A percentile compares a stretch with the other conserved stretches of the same genome.
Evolutionary conservation across 2,113 vertebrate species (phyloP).

Genomic region (Pitta sordida): DNA sequence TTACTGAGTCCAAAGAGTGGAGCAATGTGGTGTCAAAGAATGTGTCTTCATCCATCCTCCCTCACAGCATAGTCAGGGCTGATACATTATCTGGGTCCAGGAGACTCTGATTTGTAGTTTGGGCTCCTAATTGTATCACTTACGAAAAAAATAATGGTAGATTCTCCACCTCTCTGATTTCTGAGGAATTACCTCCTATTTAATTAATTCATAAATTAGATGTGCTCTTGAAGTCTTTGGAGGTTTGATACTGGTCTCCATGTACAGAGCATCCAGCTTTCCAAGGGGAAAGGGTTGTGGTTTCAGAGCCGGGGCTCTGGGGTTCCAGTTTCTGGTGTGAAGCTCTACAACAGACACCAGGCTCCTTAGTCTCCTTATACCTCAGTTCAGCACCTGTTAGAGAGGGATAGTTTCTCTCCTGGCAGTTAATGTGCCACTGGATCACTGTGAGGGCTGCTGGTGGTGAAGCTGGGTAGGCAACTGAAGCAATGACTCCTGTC

Average conservation of each 20-base stretch:
- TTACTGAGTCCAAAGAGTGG: not conserved
- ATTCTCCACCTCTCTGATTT: not conserved
- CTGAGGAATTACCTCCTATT: not conserved
- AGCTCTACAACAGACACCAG: not conserved
- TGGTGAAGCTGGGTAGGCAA: not conserved
- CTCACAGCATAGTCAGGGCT: not conserved
- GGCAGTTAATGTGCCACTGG: not conserved
- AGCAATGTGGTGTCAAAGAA: not conserved
- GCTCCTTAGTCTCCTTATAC: not conserved
- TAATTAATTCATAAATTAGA: not conserved
- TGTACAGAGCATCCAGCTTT: not conserved
- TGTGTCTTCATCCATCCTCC: not conserved
- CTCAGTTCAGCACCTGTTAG: not conserved
- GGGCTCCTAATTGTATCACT: not conserved
- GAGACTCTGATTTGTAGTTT: not conserved
- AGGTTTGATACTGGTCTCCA: not conserved
- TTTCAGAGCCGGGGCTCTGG: not conserved
- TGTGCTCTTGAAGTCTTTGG: rapidly evolving
- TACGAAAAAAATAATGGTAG: not conserved
- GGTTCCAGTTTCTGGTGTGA: not conserved
- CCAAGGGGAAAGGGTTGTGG: not conserved
- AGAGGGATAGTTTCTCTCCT: not conserved
- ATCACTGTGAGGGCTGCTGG: not conserved
- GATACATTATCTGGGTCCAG: not conserved
- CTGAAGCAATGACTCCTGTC: not conserved